phyloP scores from a whole-genome alignment of 2,797 vertebrate species.

The Ammospiza maritima region DNA sequence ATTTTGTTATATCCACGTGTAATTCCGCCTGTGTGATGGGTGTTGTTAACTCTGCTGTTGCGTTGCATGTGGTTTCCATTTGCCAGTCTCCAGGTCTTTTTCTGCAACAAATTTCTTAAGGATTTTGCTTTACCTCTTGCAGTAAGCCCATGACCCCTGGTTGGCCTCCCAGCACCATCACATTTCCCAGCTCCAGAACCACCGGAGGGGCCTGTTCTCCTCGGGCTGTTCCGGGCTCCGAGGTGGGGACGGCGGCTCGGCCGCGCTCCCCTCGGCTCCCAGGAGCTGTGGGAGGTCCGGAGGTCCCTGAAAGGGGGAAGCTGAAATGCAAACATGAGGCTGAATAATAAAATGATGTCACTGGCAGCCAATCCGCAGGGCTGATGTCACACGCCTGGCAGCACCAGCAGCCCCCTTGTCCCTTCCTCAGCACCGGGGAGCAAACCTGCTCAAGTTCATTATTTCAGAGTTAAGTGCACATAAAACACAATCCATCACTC shows the following conservation, averaged over 20 bases:
- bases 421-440: slow-evolving; percentile 57
- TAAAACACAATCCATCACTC: background rate
- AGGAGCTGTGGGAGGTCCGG: slow-evolving; percentile 73
- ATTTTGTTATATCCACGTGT: accelerated
- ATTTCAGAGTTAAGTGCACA: background rate
- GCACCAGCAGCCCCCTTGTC: slow-evolving; percentile 65
- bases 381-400: slow-evolving; percentile 66
- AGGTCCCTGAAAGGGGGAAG: slow-evolving; percentile 78
- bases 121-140: background rate
- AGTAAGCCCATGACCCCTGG: background rate
- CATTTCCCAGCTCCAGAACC: background rate
- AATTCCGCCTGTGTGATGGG: background rate
- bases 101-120: background rate
- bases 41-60: background rate
- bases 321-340: slow-evolving; percentile 71
- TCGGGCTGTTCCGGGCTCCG: accelerated
- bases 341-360: slow-evolving; percentile 84
- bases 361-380: slow-evolving; percentile 76
- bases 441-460: background rate
- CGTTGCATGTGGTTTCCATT: slow-evolving; percentile 43
- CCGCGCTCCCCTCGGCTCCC: slow-evolving; percentile 3
- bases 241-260: background rate
- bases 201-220: background rate
- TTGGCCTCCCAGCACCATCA: background rate
- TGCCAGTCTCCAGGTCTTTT: slow-evolving; percentile 20